These are phyloP conservation scores for Intellagama lesueurii DNA, from an alignment of 2,797 vertebrate species.

Conservation along the genomic window DNA sequence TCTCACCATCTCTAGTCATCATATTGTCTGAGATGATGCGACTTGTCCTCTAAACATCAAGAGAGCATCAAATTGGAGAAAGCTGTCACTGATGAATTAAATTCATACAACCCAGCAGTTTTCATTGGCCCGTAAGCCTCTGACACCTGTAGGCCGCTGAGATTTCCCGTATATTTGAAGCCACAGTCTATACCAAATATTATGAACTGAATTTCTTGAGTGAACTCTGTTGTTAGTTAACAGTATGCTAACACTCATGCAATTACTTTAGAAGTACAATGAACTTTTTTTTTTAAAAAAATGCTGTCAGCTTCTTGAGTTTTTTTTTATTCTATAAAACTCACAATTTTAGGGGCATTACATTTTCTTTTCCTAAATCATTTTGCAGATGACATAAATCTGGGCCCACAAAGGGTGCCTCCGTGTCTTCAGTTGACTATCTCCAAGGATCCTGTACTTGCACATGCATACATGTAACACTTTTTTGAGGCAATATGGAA, in stretches of 20 bases:
- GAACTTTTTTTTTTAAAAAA: constrained; percentile 53
- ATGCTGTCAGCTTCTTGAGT: constrained; percentile 19
- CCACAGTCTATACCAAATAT: constrained; percentile 21
- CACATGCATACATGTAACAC: background rate
- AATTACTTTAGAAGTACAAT: constrained; percentile 17
- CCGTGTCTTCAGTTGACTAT: background rate
- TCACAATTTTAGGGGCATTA: constrained; percentile 37
- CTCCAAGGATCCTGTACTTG: background rate
- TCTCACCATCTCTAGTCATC: background rate
- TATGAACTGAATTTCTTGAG: constrained; percentile 25
- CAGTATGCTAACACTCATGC: constrained; percentile 17
- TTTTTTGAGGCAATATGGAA: background rate
- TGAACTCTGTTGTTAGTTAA: constrained; percentile 9
- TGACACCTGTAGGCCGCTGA: constrained; percentile 21
- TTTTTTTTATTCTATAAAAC: background rate
- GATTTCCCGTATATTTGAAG: constrained; percentile 29
- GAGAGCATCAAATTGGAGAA: no score
- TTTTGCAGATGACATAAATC: background rate
- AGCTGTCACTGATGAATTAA: background rate
- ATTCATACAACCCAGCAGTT: background rate
- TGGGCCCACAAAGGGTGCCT: background rate
- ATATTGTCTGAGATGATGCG: background rate
- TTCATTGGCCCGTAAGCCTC: constrained; percentile 16
- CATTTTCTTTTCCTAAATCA: constrained; percentile 22
- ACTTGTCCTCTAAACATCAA: background rate